Conservation (phyloP, 30 jellyfish, hydroid and myxozoan genomes). For the Nemopilema nomurai region DNA sequence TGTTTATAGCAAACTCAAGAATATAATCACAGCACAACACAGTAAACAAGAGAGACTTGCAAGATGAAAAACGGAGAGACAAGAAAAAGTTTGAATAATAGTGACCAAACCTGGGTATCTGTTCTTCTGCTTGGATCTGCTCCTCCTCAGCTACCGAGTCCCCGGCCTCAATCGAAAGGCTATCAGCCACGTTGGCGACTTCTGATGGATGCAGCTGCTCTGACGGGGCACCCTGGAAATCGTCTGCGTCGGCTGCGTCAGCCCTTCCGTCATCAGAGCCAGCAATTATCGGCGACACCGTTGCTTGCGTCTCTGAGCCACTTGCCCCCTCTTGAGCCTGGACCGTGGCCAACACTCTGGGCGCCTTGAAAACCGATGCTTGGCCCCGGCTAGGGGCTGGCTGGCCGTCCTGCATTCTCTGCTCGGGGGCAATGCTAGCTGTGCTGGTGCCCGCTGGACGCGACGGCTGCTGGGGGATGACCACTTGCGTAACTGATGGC, state of each 20-base stretch:
- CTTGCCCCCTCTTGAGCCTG: conserved; percentile 58
- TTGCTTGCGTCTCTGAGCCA: conserved; percentile 47
- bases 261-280: neutral
- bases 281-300: conserved; percentile 67
- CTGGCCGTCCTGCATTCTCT: conserved; percentile 49
- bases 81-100: neutral
- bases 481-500: conserved; percentile 57
- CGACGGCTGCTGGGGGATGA: conserved; percentile 38
- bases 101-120: neutral
- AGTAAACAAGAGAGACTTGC: too few species aligned
- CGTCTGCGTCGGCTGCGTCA: neutral
- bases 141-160: neutral
- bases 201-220: conserved; percentile 25
- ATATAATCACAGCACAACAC: too few species aligned
- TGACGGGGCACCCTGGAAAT: neutral
- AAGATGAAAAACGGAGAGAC: neutral
- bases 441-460: conserved; percentile 20
- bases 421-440: conserved; percentile 11
- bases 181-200: conserved; percentile 13
- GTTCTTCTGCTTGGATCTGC: neutral
- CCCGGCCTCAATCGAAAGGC: conserved; percentile 4
- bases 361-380: conserved; percentile 69
- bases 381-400: conserved; percentile 64
- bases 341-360: conserved; percentile 44
- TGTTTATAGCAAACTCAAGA: too few species aligned